Base-by-base conservation (phyloP, 2,113 vertebrate species). In the Pluvianellus socialis region DNA sequence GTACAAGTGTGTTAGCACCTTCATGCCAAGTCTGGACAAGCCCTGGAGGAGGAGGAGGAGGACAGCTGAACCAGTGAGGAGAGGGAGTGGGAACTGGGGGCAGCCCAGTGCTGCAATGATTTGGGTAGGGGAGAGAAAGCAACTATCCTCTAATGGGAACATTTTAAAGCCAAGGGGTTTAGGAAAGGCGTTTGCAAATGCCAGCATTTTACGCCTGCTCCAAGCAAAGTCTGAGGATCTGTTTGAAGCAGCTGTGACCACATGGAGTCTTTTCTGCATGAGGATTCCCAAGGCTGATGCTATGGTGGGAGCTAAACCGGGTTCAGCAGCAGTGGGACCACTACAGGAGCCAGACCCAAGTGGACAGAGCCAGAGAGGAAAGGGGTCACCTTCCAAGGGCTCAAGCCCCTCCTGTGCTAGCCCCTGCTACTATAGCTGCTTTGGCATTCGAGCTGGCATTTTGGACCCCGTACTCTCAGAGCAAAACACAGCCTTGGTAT, bases 11-110 rank as follows among this genome's bases (percentile, higher is more conserved):
- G 49, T 89, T 93, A 96, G 86, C 89, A 96, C 79, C 90, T 94
- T 92, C 32, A 2, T 14, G 26, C 92, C 90, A 93, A 94, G 96
- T 33, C 90, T 88, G 92, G 86, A 92, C 80, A 90, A 70, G 94
- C 66, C 73, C 56, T 65, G 44, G 56, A 94, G 65, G 71, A 92
- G 56, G 7, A 89, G 53, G 45, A 79, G 56, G 7, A 89, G 53
- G 45, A 79, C 2, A 11, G 53, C 42, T 94, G 71, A 97, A 61
- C 35, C 49, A 67, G 76, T 0, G 7, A 73, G 59, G 28, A 79
- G 40, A 72, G 24, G 45, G 66, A 94, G 19, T 5, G 20, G 28
- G 28, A 88, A 73, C 21, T 44, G 35, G 35, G 93, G 44, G 18
- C 27, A 92, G 79, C 33, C 2, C 5, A 61, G n/a, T 50, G 49